A percentile compares a stretch with the other conserved stretches of the same genome.
These are phyloP conservation scores for Tupiocoris notatus DNA, from an alignment of 2,888 invertebrate genomes.

Conservation along the genomic window DNA sequence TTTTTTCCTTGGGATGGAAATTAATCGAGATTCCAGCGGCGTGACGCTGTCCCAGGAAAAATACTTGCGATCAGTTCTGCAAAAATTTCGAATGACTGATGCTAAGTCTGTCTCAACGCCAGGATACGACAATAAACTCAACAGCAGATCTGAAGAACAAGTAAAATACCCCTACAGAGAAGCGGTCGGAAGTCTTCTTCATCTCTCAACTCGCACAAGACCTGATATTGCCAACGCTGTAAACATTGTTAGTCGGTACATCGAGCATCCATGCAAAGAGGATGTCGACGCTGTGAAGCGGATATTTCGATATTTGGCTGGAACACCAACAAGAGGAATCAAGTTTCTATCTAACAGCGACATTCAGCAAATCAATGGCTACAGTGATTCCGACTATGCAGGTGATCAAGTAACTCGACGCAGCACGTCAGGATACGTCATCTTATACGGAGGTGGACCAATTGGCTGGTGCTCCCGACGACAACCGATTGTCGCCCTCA, in stretches of 20 bases:
- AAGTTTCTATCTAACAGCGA: slow-evolving; percentile 4
- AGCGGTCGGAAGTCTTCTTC: slow-evolving; percentile 21
- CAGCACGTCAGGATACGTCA: slow-evolving; percentile 11
- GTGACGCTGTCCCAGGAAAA: slow-evolving; percentile 44
- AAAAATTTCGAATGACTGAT: slow-evolving; percentile 44
- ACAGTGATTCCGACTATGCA: slow-evolving; percentile 19
- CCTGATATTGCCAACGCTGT: slow-evolving; percentile 33
- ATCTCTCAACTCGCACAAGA: slow-evolving; percentile 6
- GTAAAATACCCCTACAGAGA: slow-evolving; percentile 16
- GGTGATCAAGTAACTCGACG: slow-evolving; percentile 11
- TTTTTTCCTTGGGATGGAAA: too few relatives aligned
- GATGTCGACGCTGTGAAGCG: slow-evolving; percentile 25
- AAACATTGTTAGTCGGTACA: slow-evolving; percentile 12
- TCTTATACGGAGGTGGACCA: slow-evolving; percentile 45
- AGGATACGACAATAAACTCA: neutral
- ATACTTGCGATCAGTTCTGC: slow-evolving; percentile 43
- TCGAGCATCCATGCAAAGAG: slow-evolving; percentile 7
- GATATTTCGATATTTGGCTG: slow-evolving; percentile 28
- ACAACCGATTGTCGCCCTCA: slow-evolving; percentile 12
- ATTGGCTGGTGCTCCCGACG: slow-evolving; percentile 46
- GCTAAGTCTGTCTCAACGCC: slow-evolving; percentile 21
- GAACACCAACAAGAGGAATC: slow-evolving; percentile 7
- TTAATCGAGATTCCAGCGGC: too few relatives aligned
- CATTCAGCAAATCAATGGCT: slow-evolving; percentile 9
- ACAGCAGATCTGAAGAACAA: neutral